A percentile compares a stretch with the other conserved stretches of the same genome.
These are phyloP conservation scores for Bombus breviceps DNA, from an alignment of 1,140 invertebrate genomes.

Conservation along the genomic window DNA sequence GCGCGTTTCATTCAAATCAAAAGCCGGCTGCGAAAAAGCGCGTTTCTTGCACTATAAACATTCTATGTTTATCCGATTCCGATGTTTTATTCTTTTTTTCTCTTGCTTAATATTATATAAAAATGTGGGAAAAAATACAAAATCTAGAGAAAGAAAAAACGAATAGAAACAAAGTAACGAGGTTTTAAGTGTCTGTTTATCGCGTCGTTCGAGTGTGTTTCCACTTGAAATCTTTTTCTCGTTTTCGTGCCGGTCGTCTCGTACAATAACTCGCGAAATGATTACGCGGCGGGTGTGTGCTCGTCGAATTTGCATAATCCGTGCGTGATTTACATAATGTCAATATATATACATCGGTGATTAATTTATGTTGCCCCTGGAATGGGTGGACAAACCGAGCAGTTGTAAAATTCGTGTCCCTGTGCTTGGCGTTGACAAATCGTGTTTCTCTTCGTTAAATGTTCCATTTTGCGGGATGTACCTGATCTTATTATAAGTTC, in stretches of 20 bases:
- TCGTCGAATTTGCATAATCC: conserved; percentile 35
- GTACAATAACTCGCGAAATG: conserved; percentile 33
- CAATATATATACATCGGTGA: conserved; percentile 36
- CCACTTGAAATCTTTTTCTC: not conserved
- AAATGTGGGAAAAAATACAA: not conserved
- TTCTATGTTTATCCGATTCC: conserved; percentile 19
- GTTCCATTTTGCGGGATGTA: not conserved
- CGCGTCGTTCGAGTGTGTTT: not conserved
- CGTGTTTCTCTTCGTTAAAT: conserved; percentile 18
- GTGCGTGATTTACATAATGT: conserved; percentile 30
- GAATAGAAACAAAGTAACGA: not conserved
- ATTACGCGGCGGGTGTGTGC: conserved; percentile 26
- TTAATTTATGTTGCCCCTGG: conserved; percentile 25
- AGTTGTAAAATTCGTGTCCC: conserved; percentile 37
- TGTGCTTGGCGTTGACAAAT: conserved; percentile 40
- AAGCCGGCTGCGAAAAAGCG: not conserved
- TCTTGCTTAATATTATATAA: not conserved
- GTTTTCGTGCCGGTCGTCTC: not conserved
- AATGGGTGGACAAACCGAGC: conserved; percentile 14
- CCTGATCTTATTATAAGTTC: not conserved
- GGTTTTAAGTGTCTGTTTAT: conserved; percentile 16
- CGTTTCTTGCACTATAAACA: conserved; percentile 19
- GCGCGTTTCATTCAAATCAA: conserved; percentile 14
- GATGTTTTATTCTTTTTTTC: not conserved
- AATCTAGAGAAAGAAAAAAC: too few species aligned